Evolutionary conservation across 1,140 invertebrate species (phyloP), one percentile per base, ranked within the genome.

Genomic region (Belonocnema kinseyi): DNA sequence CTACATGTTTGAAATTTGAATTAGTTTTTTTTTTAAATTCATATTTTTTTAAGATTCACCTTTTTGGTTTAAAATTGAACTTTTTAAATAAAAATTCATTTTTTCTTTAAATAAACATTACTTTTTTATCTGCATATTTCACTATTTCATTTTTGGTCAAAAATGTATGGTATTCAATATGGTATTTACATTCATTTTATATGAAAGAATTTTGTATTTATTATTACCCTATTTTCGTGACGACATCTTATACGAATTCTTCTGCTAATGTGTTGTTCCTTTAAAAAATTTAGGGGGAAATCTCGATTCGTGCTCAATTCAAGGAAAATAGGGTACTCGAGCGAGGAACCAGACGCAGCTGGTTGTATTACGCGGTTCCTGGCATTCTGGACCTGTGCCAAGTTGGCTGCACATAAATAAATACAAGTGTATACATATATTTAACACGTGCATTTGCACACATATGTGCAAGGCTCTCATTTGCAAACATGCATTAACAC

Each of bases 361-460:
- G 76, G 77, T 72, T 76, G 73, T 51, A 70, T 75, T 77, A 77
- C 74, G 73, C 76, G 54, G 56, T 75, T 73, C 26, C 14, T 58
- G 51, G 40, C 54, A 77, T 66, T 66, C 75, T 80, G 79, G 74
- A 76, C 21, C 54, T 12, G 4, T 52, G 76, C 79, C 79, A 80
- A 77, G 17, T 73, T 77, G 66, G 75, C 14, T 80, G 79, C 76
- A 77, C 72, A 70, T 80, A 75, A 80, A 75, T 80, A 80, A 80
- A 77, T 80, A 77, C 70, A 75, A 72, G 21, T 50, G 75, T 74
- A 50, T 75, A 74, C 75, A 70, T 66, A 61, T 51, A 61, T 12
- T 46, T 33, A 17, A 51, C 19, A 52, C 54, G 54, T 72, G 46
- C n/a, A 21, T 54, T 58, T 21, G 54, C 74, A 73, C 58, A 79